Evolutionary conservation across 2,888 invertebrate genomes (phyloP).

Genomic region (Lycocerus yunnanus): DNA sequence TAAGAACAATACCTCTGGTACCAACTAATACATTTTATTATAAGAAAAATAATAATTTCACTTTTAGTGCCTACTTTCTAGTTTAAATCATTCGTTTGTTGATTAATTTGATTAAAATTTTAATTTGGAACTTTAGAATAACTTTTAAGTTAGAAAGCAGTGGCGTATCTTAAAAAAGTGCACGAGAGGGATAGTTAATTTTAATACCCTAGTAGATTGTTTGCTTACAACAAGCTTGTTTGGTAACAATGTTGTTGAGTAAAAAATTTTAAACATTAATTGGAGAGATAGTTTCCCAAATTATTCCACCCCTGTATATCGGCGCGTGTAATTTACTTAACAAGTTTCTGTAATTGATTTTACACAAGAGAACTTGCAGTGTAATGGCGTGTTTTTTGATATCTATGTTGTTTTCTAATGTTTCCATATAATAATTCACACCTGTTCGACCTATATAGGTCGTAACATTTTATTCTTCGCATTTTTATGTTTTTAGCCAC

Average conservation of each 20-base stretch:
- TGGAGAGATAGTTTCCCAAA: neutral
- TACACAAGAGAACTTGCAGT: neutral
- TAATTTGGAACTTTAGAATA: neutral
- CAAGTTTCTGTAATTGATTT: neutral
- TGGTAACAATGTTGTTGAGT: too few relatives aligned
- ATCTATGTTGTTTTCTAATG: neutral
- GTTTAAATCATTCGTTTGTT: neutral
- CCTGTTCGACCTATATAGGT: neutral
- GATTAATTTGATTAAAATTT: neutral
- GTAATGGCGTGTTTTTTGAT: neutral
- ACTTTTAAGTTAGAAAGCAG: neutral
- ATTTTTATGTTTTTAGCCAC: neutral
- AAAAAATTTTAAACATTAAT: neutral
- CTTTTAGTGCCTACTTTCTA: neutral
- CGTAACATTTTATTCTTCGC: slow-evolving; percentile 1
- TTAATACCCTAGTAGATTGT: too few relatives aligned
- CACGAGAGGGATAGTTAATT: neutral
- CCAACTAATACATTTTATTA: too few relatives aligned
- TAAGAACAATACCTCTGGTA: neutral
- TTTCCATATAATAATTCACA: neutral
- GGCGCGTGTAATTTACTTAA: neutral
- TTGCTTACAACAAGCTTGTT: too few relatives aligned
- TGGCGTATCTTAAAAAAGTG: neutral
- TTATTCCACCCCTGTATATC: neutral
- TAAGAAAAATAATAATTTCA: neutral